phyloP scores from a whole-genome alignment of 2,113 vertebrate genomes.

The Xiphophorus hellerii region DNA sequence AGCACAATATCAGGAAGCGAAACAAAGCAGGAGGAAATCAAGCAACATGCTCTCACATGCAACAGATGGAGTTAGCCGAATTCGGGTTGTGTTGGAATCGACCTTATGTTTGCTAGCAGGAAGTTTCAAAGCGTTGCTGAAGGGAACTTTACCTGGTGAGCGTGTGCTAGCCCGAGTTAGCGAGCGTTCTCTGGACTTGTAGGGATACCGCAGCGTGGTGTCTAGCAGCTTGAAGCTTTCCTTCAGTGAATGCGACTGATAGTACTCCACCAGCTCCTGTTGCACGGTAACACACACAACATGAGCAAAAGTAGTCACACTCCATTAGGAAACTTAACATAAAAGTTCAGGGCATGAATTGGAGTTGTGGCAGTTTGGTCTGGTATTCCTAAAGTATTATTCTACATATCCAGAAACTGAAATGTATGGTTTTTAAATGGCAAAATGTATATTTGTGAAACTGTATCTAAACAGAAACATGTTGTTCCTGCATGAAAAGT shows the following conservation, averaged over 20 bases:
- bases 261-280: slow-evolving; percentile 98
- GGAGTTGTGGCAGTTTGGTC: too few relatives aligned
- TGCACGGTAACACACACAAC: background rate
- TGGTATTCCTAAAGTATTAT: too few relatives aligned
- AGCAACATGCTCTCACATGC: too few relatives aligned
- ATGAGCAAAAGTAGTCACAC: background rate
- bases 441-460: background rate
- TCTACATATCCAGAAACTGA: too few relatives aligned
- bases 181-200: slow-evolving; percentile 89
- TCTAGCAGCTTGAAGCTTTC: slow-evolving; percentile 98
- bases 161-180: slow-evolving; percentile 85
- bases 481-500: background rate
- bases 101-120: background rate
- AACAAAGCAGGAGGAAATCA: background rate
- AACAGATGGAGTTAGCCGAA: too few relatives aligned
- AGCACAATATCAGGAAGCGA: background rate
- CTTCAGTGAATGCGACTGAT: slow-evolving; percentile 95
- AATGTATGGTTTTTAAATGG: background rate
- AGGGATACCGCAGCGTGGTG: slow-evolving; percentile 91
- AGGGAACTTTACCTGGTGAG: slow-evolving; percentile 86
- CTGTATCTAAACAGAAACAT: background rate
- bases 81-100: background rate
- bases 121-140: background rate
- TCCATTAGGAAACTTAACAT: too few relatives aligned
- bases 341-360: too few relatives aligned